phyloP scores from a whole-genome alignment of 53 echinoderm and acorn worm species.

The Paelopatides confundens region DNA sequence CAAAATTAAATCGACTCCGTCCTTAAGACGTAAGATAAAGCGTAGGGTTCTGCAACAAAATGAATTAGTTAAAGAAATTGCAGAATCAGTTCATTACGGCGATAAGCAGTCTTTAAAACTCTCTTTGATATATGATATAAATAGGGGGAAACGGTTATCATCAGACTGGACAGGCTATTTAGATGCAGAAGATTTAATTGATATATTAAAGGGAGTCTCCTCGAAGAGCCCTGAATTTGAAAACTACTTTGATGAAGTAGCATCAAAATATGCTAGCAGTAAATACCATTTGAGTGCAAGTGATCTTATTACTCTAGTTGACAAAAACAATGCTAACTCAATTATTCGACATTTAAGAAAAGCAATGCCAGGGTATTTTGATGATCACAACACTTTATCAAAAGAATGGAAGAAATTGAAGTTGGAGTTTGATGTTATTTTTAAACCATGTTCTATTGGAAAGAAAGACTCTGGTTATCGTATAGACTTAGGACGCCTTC shows the following conservation, averaged over 20 bases:
- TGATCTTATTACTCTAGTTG: slow-evolving; percentile 33
- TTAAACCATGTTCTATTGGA: not conserved
- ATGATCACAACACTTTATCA: not conserved
- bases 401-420: not conserved
- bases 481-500: not conserved
- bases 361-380: not conserved
- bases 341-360: slow-evolving; percentile 28
- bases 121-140: not conserved
- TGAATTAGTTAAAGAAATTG: not conserved
- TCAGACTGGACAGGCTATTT: not conserved
- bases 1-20: not conserved
- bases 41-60: not conserved
- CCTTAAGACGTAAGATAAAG: not conserved
- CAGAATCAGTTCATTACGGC: not conserved
- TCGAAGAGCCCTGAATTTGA: not conserved
- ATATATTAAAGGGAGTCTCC: not conserved
- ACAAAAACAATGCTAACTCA: slow-evolving; percentile 27
- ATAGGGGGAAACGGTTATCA: not conserved
- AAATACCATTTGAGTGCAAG: not conserved
- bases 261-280: not conserved
- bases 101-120: not conserved
- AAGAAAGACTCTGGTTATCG: not conserved
- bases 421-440: slow-evolving; percentile 14
- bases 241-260: not conserved
- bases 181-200: not conserved